phyloP scores from a whole-genome alignment of 2,888 invertebrate genomes.

The Spodoptera picta region DNA sequence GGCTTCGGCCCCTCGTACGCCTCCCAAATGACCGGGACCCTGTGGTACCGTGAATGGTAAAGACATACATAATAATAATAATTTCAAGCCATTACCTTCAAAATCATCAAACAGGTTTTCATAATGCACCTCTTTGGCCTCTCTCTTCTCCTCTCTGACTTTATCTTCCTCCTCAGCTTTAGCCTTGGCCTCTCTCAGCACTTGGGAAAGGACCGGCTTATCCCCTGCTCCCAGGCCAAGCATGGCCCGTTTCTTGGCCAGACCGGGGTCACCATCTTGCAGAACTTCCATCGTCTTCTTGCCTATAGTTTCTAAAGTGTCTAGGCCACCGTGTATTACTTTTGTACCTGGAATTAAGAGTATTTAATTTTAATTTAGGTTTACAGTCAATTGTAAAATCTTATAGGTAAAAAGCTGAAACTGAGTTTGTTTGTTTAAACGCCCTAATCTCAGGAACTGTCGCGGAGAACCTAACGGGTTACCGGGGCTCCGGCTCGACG shows the following conservation, averaged over 20 bases:
- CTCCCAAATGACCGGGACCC: too few relatives aligned
- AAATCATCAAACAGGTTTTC: constrained; percentile 95
- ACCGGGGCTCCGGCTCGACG: too few relatives aligned
- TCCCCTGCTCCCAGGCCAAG: constrained; percentile 88
- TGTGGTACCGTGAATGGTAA: too few relatives aligned
- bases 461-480: too few relatives aligned
- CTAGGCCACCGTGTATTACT: constrained; percentile 94
- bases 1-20: too few relatives aligned
- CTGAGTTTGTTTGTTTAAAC: too few relatives aligned
- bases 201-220: constrained; percentile 90
- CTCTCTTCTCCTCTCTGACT: constrained; percentile 82
- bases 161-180: constrained; percentile 90
- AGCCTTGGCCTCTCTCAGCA: constrained; percentile 92
- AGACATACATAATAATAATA: too few relatives aligned
- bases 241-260: constrained; percentile 93
- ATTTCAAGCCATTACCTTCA: constrained; percentile 89
- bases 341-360: constrained; percentile 85
- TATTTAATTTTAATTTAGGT: too few relatives aligned
- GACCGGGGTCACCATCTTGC: constrained; percentile 96
- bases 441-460: too few relatives aligned
- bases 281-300: constrained; percentile 98
- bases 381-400: too few relatives aligned
- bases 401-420: too few relatives aligned
- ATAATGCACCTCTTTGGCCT: constrained; percentile 89
- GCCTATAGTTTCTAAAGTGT: constrained; percentile 97